A percentile compares a stretch with the other conserved stretches of the same genome.
phyloP scores from a whole-genome alignment of 2,888 invertebrate genomes.

The Erebia epiphron region DNA sequence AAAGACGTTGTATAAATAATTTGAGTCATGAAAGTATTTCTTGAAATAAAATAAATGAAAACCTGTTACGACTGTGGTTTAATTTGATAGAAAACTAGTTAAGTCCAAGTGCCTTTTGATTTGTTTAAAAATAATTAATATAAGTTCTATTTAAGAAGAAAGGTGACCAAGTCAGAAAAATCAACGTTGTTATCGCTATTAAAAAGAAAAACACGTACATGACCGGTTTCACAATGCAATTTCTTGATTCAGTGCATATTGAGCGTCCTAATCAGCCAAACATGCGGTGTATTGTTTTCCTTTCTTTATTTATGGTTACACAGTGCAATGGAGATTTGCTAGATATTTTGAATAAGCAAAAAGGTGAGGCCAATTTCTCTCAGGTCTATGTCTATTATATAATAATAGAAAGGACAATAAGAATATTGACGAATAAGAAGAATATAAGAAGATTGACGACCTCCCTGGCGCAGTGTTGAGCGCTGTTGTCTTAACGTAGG shows the following conservation, averaged over 20 bases:
- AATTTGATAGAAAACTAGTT: background rate
- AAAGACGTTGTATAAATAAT: background rate
- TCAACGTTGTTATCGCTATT: background rate
- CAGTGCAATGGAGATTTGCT: conserved; percentile 19
- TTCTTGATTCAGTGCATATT: conserved; percentile 11
- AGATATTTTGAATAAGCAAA: conserved; percentile 10
- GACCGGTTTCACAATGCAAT: background rate
- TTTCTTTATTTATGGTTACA: conserved; percentile 12
- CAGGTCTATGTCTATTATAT: no score
- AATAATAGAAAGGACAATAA: no score
- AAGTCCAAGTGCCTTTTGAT: background rate
- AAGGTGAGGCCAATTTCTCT: conserved; percentile 12
- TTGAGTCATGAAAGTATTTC: conserved; percentile 31
- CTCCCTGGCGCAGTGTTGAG: no score
- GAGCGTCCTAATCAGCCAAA: conserved; percentile 2
- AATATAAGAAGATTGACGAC: no score
- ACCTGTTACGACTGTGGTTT: conserved; percentile 9
- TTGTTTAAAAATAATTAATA: no score
- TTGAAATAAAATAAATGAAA: conserved; percentile 22
- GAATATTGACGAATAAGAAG: no score
- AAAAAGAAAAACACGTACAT: background rate
- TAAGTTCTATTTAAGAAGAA: no score
- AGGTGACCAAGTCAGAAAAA: background rate
- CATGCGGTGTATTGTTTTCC: conserved; percentile 31
- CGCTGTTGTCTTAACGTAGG: no score